These are phyloP conservation scores for Orchestia grillus DNA, from an alignment of 1,140 invertebrate species.

Conservation along the genomic window DNA sequence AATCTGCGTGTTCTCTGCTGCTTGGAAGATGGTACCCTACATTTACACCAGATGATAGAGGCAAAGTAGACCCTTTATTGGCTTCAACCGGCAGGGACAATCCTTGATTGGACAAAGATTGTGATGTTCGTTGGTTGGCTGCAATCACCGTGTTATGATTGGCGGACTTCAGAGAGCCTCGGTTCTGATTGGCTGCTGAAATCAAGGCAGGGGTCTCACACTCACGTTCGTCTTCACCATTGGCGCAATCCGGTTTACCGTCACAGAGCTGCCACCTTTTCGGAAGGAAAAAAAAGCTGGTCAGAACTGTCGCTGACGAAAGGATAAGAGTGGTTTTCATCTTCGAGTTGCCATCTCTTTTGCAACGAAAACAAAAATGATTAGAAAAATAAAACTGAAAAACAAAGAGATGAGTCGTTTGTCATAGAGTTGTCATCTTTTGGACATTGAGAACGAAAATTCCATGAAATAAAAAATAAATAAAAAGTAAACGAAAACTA, in stretches of 20 bases:
- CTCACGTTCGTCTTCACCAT: constrained; percentile 63
- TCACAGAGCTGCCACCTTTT: constrained; percentile 63
- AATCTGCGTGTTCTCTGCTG: not conserved
- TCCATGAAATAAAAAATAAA: too few relatives aligned
- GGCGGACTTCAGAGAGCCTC: not conserved
- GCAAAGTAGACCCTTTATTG: not conserved
- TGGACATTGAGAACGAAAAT: too few relatives aligned
- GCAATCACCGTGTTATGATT: not conserved
- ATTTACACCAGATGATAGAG: not conserved
- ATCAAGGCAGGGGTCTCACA: not conserved
- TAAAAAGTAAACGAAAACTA: too few relatives aligned
- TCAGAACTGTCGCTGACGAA: too few relatives aligned
- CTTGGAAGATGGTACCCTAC: not conserved
- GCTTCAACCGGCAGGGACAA: not conserved
- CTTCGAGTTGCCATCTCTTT: constrained; percentile 56
- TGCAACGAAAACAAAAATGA: too few relatives aligned
- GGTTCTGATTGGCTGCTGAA: constrained; percentile 17
- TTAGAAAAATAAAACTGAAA: too few relatives aligned
- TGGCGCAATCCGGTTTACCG: constrained; percentile 62
- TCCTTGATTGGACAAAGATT: not conserved
- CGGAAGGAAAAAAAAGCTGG: not conserved
- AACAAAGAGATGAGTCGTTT: too few relatives aligned
- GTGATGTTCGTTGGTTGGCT: not conserved
- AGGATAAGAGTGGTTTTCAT: too few relatives aligned
- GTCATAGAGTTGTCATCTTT: too few relatives aligned